Percentiles rank a stretch among this genome's conserved stretches.
These are phyloP conservation scores for Myxocyprinus asiaticus DNA, from an alignment of 2,113 vertebrate genomes.

Conservation along the genomic window DNA sequence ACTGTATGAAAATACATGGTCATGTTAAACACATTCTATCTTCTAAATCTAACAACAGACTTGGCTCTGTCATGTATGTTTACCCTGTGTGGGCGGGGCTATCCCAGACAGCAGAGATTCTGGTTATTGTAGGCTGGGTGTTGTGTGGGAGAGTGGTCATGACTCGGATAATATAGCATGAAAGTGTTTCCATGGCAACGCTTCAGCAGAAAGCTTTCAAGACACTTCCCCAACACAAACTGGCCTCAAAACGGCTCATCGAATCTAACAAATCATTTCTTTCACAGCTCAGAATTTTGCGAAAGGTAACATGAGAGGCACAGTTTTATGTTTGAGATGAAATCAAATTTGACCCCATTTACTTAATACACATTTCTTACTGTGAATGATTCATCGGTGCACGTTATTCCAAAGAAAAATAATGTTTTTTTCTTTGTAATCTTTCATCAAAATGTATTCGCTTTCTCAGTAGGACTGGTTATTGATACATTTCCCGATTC, in stretches of 20 bases:
- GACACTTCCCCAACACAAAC: slow-evolving; percentile 8
- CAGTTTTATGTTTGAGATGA: too few relatives aligned
- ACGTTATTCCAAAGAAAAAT: too few relatives aligned
- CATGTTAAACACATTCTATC: neutral
- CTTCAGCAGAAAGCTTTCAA: slow-evolving; percentile 10
- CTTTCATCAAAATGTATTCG: too few relatives aligned
- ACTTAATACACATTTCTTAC: too few relatives aligned
- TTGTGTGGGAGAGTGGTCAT: slow-evolving; percentile 28
- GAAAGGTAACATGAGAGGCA: too few relatives aligned
- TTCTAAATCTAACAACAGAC: too few relatives aligned
- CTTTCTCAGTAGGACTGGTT: too few relatives aligned
- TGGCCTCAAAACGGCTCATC: neutral
- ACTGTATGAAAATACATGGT: neutral
- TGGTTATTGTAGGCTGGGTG: slow-evolving; percentile 9
- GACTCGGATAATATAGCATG: slow-evolving; percentile 26
- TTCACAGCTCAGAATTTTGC: too few relatives aligned
- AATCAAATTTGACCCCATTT: too few relatives aligned
- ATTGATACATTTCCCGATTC: too few relatives aligned
- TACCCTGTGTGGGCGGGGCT: slow-evolving; percentile 22
- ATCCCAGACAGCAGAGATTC: slow-evolving; percentile 9
- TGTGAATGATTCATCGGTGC: too few relatives aligned
- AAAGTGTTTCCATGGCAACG: slow-evolving; percentile 45
- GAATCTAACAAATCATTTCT: neutral
- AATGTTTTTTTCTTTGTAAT: too few relatives aligned
- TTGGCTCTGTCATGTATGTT: neutral